Evolutionary conservation across 2,113 vertebrate species (phyloP), one percentile per base, ranked within the genome.

Genomic region (Spermophilus dauricus): DNA sequence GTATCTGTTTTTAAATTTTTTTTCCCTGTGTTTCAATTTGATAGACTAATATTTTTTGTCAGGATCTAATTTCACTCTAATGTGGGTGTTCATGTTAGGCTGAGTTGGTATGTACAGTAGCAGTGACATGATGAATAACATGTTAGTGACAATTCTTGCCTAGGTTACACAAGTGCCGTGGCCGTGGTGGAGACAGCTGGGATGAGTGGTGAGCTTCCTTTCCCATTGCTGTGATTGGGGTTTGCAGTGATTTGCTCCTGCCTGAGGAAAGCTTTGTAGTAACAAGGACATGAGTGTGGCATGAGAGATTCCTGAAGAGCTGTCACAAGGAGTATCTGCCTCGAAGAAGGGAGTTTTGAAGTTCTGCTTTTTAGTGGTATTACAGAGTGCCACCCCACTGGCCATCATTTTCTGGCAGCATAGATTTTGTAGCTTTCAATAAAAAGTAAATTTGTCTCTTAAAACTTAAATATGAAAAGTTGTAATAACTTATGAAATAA

Each of bases 131-230:
- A 0, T 34, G 5, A 77, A 8, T 5, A 56, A 20, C 65, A 20
- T 8, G 4, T 65, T 53, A n/a, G 88, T 81, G 22, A 69, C 30
- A 14, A 8, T 12, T 48, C 42, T 8, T 26, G 30, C 12, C 51
- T 22, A 4, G 72, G 17, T 56, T 34, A 8, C 3, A 0, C 2
- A n/a, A 10, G 32, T 18, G 42, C 45, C 0, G 0, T 39, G 84
- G 11, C 89, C 13, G 0, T 12, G 37, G 0, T 13, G 42, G 39
- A 58, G 76, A 13, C 42, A 4, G 6, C 65, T 6, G 8, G 72
- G 42, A 8, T 11, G 24, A 37, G 69, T 1, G n/a, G 42, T 2
- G 45, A 22, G 37, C 67, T 42, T 16, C 39, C 34, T 17, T 20
- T 18, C 0, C 91, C 8, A 0, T 3, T 16, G 85, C 81, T 53